Evolutionary conservation across 2,888 invertebrate species (phyloP).

Genomic region (Cybosia mesomella): DNA sequence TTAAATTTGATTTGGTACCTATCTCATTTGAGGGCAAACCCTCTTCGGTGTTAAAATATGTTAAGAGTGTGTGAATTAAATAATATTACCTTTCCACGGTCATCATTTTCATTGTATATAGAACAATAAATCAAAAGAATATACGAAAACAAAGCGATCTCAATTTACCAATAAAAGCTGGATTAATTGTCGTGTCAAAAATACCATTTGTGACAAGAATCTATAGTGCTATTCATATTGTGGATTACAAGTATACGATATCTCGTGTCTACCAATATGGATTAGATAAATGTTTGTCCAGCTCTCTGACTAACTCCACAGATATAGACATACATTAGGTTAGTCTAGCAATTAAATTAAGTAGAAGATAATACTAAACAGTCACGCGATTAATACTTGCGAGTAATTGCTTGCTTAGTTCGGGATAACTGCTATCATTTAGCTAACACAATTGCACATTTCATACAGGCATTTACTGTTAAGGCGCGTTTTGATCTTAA

Average conservation of each 20-base stretch:
- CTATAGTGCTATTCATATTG: slow-evolving; percentile 28
- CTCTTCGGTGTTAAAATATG: neutral
- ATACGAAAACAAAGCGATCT: neutral
- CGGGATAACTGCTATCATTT: slow-evolving; percentile 16
- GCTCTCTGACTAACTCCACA: slow-evolving; percentile 22
- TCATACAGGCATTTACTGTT: slow-evolving; percentile 10
- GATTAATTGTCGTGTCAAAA: slow-evolving; percentile 29
- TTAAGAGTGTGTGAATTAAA: too few species aligned
- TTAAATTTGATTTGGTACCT: too few species aligned
- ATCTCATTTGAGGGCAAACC: neutral
- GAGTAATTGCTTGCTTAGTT: slow-evolving; percentile 39
- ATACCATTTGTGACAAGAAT: slow-evolving; percentile 38
- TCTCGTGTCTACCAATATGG: slow-evolving; percentile 28
- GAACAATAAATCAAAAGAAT: neutral
- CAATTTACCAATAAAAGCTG: slow-evolving; percentile 26
- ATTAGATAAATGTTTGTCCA: slow-evolving; percentile 41
- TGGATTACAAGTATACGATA: slow-evolving; percentile 41
- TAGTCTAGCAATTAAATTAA: slow-evolving; percentile 45
- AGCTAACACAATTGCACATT: slow-evolving; percentile 18
- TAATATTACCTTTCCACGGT: neutral
- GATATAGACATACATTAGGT: slow-evolving; percentile 37
- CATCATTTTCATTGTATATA: neutral
- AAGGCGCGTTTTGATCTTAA: neutral
- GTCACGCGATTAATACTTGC: slow-evolving; percentile 41
- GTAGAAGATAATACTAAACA: slow-evolving; percentile 39